Evolutionary conservation across 37 sponge, comb jelly and placozoan species (phyloP), one percentile per base, ranked within the genome.

Genomic region (Mnemiopsis leidyi): DNA sequence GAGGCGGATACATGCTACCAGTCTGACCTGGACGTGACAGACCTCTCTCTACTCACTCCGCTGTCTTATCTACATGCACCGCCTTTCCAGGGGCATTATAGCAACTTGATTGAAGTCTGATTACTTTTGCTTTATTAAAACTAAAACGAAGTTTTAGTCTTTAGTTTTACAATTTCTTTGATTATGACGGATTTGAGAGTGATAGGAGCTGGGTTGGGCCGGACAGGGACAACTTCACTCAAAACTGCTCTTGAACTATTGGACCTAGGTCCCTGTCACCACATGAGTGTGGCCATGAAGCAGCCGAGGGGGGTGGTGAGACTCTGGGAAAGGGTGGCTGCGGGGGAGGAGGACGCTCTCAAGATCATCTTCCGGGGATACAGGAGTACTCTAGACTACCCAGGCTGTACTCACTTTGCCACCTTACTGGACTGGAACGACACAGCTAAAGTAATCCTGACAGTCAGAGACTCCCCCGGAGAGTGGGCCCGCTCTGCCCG

Each of bases 211-310:
- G 82, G 82, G 3, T 21, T 79, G 23, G 82, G 82, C 29, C 82
- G 82, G 21, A 79, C 82, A 29, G 82, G 82, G 38, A 79, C 82
- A 1, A 79, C 36, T 9, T 79, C 82, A 13, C 82, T 79, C 23
- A 79, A 79, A 79, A 5, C 82, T 9, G 82, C 82, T 3, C 82
- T 79, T 13, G 82, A 79, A 36, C 20, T 79, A 9, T 29, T 79
- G 36, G 82, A 36, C 7, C 82, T 79, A 9, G 82, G 82, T 33
- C 82, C 82, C 5, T 16, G 32, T 79, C 36, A 79, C 82, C 82
- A 79, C 82, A 79, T 79, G 82, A 79, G 36, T 23, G 82, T 29
- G 36, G 82, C 82, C 37, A 30, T 79, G 82, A 13, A 79, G 82
- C 82, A 79, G 82, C 82, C 82, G 9, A 2, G 37, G 82, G 36